Base-by-base conservation (phyloP, 2,113 vertebrate species). In the Pachyramphus minor region DNA sequence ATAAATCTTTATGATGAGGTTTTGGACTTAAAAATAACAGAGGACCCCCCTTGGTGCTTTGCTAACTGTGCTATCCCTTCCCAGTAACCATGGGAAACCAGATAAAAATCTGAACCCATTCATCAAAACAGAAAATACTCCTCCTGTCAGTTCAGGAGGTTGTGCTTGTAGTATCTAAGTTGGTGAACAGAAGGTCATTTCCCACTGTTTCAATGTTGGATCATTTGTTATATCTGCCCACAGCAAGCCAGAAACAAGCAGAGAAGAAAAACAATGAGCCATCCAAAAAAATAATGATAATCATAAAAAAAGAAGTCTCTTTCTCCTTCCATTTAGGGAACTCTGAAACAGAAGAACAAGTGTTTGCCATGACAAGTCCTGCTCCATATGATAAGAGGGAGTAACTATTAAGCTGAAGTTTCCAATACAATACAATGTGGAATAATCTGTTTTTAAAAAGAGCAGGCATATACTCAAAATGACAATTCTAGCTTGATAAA, bases 81-180 rank as follows among this genome's bases (percentile, higher is more conserved):
- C 75, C 82, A 80, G 89, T 95, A 90, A 89, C 93, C 90, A 96
- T 21, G 90, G 90, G 93, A 96, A 93, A 96, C 87, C 87, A 83
- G 85, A 90, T 47, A 67, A 96, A 96, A 90, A 95, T 69, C 71
- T 88, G 87, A 88, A 80, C 6, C 90, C 89, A 91, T 91, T 94
- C 89, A 95, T 94, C 91, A 89, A 67, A 91, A 47, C 30, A 66
- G 81, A 90, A 94, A 95, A 91, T 71, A 76, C 58, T 87, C 60
- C 64, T 95, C 31, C 67, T 72, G 75, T 66, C 84, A 73, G 55
- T 66, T 37, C 15, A 8, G 35, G 50, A 66, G 64, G 74, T 2
- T 12, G n/a, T 39, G 27, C 76, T 49, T 53, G 52, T 33, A 60
- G 56, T 11, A 41, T 21, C 33, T 21, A 44, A 67, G 79, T 22